phyloP scores from a whole-genome alignment of 1,140 invertebrate species.

The Streblospio benedicti region DNA sequence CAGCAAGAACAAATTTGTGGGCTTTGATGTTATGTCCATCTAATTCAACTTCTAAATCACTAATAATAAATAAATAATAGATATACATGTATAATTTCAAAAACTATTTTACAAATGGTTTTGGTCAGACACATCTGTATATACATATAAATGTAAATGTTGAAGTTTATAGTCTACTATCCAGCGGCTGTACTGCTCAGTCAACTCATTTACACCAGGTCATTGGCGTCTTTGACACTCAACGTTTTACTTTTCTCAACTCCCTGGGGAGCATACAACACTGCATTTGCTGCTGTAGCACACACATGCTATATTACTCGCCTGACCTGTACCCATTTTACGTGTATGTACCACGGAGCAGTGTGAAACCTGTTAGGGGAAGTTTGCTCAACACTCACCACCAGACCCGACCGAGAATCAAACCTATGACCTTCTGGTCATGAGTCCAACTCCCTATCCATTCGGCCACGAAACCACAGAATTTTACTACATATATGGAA shows the following conservation, averaged over 20 bases:
- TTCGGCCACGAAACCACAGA: neutral
- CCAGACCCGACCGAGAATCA: neutral
- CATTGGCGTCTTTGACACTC: too few relatives aligned
- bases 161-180: neutral
- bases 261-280: too few relatives aligned
- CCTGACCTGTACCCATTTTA: too few relatives aligned
- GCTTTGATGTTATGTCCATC: constrained; percentile 61
- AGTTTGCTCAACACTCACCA: neutral
- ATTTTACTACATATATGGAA: neutral
- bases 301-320: too few relatives aligned
- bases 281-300: too few relatives aligned
- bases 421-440: neutral
- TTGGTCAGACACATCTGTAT: neutral
- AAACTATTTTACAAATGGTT: neutral
- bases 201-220: neutral
- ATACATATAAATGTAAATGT: neutral
- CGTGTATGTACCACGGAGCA: neutral
- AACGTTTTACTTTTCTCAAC: too few relatives aligned
- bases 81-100: neutral
- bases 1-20: constrained; percentile 81
- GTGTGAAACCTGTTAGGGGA: neutral
- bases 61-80: constrained; percentile 29
- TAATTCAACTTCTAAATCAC: constrained; percentile 55
- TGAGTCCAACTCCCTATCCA: neutral
- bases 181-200: neutral